Evolutionary conservation across 1,140 invertebrate genomes (phyloP), one percentile per base, ranked within the genome.

Genomic region (Drosophila sturtevanti): DNA sequence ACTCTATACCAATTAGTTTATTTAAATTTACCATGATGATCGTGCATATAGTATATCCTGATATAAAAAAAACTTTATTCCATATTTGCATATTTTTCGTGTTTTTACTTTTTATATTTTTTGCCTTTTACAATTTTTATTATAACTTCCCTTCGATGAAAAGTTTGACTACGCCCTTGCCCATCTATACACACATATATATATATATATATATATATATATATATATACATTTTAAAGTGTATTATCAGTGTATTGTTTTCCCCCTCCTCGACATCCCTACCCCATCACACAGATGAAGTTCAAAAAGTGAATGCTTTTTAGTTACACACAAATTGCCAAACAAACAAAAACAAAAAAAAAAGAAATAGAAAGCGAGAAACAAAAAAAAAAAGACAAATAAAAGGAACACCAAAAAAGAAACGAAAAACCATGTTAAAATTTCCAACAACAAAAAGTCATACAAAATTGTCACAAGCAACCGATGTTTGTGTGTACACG

Each of bases 281-380:
- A 4, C 4, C 67, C 63, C 55, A 38, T 38, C 66, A 61, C 70
- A 56, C 70, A 76, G 76, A 81, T 87, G 87, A 87, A 87, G 82
- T 79, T 87, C 68, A 87, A 48, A 82, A 87, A 87, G 82, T 87
- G 76, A 87, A 79, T 82, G 79, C 82, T 82, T 87, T 87, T 87
- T 87, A 82, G 82, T 82, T 87, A 78, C 79, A 78, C 79, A 73
- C 82, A 87, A 87, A 87, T 87, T 87, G 79, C 72, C 79, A 82
- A 86, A 87, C 82, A 87, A 87, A 87, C 75, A 79, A 79, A 81
- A 87, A 63, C 60, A 58, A 60, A 63, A 68, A 63, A 68, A 69
- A 12, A 54, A 54, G 51, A 60, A 56, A 48, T 54, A 61, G 63
- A 52, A 67, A 63, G 58, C 16, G 2, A 18, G 22, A 52, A 35